Evolutionary conservation across 2,888 invertebrate genomes (phyloP), one percentile per base, ranked within the genome.

Genomic region (Tetramorium bicarinatum): DNA sequence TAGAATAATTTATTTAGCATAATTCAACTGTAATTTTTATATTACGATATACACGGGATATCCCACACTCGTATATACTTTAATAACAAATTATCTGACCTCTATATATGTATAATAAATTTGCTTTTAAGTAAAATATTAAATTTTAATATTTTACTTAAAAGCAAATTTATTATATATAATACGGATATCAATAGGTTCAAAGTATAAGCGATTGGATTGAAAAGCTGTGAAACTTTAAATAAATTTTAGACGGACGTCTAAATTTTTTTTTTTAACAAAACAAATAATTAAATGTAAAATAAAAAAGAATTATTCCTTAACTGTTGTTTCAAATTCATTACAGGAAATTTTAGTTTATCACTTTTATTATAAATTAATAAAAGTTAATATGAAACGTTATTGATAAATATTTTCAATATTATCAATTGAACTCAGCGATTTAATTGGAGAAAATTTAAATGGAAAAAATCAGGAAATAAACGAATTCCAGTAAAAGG

Each of bases 1-100:
- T 25, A 49, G 13, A 66, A 13, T 41, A 52, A 77, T 54, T 67
- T 54, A 67, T 41, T 72, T 21, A 11, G 21, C 21, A 6, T 18
- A 25, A 64, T 34, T 44, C n/a, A 7, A 25, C 13, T 18, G n/a
- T 44, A 74, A 74, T 47, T 52, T 34, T 74, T 44, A 59, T 44
- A 15, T 25, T 13, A 74, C 15, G 3, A 15, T 62, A 7, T 29
- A n/a, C 29, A 29, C 8, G 7, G 49, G 2, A 6, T n/a, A 1
- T 15, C 13, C 4, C 18, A 25, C 8, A 74, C 3, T 62, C 44
- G 3, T 13, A 1, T 3, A 3, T 29, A 47, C 15, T 44, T 61
- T 34, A 41, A 21, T 69, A 47, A 59, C 9, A 21, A 1, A 21
- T 75, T 34, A 8, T 21, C 2, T 25, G 4, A n/a, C 3, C 3